phyloP scores from a whole-genome alignment of 30 jellyfish, hydroid and myxozoan genomes.

The Aurelia aurita complex sp. Pacific region DNA sequence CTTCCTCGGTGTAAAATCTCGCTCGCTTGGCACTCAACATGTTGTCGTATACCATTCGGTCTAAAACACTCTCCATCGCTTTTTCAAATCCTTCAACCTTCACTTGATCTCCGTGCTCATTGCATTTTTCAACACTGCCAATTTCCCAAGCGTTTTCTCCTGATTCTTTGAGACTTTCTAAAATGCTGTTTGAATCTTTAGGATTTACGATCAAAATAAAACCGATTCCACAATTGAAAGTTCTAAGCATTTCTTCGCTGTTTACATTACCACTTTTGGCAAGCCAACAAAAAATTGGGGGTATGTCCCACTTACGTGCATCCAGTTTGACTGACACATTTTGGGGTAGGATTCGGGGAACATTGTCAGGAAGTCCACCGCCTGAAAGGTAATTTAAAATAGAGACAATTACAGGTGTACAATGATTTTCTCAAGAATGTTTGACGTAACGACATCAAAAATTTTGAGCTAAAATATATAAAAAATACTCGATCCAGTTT shows the following conservation, averaged over 20 bases:
- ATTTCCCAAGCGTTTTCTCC: slow-evolving; percentile 74
- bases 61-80: slow-evolving; percentile 12
- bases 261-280: slow-evolving; percentile 65
- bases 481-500: no score
- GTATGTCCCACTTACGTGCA: slow-evolving; percentile 83
- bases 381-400: slow-evolving; percentile 45
- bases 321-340: slow-evolving; percentile 50
- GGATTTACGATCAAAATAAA: slow-evolving; percentile 56
- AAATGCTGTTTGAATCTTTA: slow-evolving; percentile 22
- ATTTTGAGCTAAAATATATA: no score
- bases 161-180: slow-evolving; percentile 28
- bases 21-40: slow-evolving; percentile 1
- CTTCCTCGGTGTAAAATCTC: neutral
- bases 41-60: neutral
- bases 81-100: slow-evolving; percentile 28
- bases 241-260: slow-evolving; percentile 75
- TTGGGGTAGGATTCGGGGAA: slow-evolving; percentile 85
- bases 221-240: slow-evolving; percentile 95
- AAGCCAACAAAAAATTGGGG: slow-evolving; percentile 82
- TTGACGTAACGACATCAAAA: no score
- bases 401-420: no score
- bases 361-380: slow-evolving; percentile 92
- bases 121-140: slow-evolving; percentile 53
- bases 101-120: slow-evolving; percentile 33
- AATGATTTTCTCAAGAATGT: no score